These are phyloP conservation scores for Drosophila melanosoma DNA, from an alignment of 2,888 invertebrate species.

Conservation along the genomic window DNA sequence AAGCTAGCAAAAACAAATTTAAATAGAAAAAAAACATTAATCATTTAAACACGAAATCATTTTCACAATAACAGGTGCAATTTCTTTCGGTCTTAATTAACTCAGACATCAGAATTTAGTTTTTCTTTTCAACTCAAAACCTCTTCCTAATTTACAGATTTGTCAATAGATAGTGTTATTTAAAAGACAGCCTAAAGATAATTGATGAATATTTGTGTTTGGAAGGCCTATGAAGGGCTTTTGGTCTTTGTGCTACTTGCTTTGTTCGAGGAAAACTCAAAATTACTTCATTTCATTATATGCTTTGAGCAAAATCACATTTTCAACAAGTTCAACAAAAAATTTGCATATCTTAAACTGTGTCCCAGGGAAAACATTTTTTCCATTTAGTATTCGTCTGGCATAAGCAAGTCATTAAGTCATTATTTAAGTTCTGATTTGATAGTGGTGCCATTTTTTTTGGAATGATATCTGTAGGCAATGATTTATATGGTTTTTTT, in stretches of 20 bases:
- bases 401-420: background rate
- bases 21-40: background rate
- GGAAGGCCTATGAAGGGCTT: background rate
- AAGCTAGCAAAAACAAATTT: background rate
- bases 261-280: background rate
- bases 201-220: background rate
- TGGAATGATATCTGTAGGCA: background rate
- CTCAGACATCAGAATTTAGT: background rate
- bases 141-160: background rate
- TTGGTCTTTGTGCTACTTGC: background rate
- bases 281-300: background rate
- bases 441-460: background rate
- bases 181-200: background rate
- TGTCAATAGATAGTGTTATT: background rate
- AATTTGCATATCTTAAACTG: too few species aligned
- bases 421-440: background rate
- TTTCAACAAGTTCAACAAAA: background rate
- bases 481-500: background rate
- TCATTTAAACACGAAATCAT: background rate
- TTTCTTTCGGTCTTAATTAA: background rate
- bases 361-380: background rate
- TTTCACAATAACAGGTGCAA: background rate
- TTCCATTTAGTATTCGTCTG: too few species aligned
- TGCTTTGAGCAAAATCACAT: background rate
- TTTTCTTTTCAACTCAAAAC: background rate